A percentile compares a stretch with the other conserved stretches of the same genome.
phyloP scores from a whole-genome alignment of 2,113 vertebrate genomes.

The Gambusia holbrooki region DNA sequence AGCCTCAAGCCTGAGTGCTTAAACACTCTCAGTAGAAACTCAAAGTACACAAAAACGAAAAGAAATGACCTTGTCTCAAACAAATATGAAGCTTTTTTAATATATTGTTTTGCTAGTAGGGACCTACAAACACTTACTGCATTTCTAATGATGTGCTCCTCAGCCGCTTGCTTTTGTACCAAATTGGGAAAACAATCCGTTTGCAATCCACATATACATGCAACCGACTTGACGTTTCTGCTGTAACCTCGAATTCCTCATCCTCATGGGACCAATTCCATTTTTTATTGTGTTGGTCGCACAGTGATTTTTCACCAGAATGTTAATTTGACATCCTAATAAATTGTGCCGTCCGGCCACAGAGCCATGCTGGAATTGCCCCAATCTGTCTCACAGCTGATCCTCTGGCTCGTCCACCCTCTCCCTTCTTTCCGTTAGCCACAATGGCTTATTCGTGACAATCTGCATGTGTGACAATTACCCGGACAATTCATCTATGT shows the following conservation, averaged over 20 bases:
- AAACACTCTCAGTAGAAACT: constrained; percentile 54
- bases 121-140: constrained; percentile 49
- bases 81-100: constrained; percentile 57
- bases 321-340: constrained; percentile 85
- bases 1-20: constrained; percentile 53
- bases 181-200: constrained; percentile 38
- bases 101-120: constrained; percentile 59
- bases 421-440: constrained; percentile 54
- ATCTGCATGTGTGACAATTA: constrained; percentile 81
- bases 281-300: constrained; percentile 77
- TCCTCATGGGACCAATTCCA: constrained; percentile 69
- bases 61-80: constrained; percentile 51
- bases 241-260: constrained; percentile 67
- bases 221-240: constrained; percentile 40
- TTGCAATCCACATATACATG: constrained; percentile 43
- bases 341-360: constrained; percentile 73
- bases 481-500: constrained; percentile 72
- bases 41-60: constrained; percentile 32
- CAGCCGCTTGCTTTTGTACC: not conserved
- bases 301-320: constrained; percentile 78
- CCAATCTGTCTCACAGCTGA: constrained; percentile 82
- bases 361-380: constrained; percentile 75
- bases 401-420: constrained; percentile 65
- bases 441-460: constrained; percentile 75
- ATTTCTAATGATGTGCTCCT: constrained; percentile 33